Base-by-base conservation (phyloP, 2,797 vertebrate species). In the Clamator glandarius region DNA sequence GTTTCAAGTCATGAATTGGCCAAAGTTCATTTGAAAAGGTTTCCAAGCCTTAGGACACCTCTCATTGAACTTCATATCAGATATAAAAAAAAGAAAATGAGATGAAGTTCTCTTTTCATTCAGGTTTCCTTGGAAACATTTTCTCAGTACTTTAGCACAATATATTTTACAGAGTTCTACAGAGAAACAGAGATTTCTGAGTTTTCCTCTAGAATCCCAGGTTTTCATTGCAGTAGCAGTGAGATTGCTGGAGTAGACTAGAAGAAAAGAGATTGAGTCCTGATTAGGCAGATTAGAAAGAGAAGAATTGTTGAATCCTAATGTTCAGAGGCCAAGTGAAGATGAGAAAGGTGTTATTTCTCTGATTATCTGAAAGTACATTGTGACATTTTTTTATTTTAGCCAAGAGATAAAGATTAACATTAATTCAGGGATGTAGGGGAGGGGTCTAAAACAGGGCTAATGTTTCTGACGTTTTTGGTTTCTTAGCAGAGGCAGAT, bases 111-210 rank as follows among this genome's bases (percentile, higher is more conserved):
- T 82, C 17, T 74, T 91, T 87, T 67, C 41, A 28, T 36, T 80
- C 57, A 57, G 31, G 19, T 87, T 84, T 95, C 59, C 61, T 83
- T 89, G 54, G 84, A 87, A 94, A 76, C 29, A 69, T 91, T 85
- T 89, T 11, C 3, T 62, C 58, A 35, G 17, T 77, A 69, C 14
- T 75, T 81, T 46, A 77, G 33, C 46, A 33, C 2, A 3, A 33
- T 74, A 33, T 15, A 21, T 93, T 92, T 82, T 92, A 25, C 29
- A 29, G 33, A 48, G 21, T 83, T 92, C 41, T 84, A 24, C 25
- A 33, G 20, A 64, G 24, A 78, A 74, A 54, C 13, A 24, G 26
- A 23, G 18, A 29, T 92, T 86, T 93, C 41, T 74, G 16, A 42
- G 39, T 61, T 67, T 82, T 87, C 19, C 33, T 77, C 28, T 72